phyloP scores from a whole-genome alignment of 2,113 vertebrate genomes.

The Gnathonemus longibarbis region DNA sequence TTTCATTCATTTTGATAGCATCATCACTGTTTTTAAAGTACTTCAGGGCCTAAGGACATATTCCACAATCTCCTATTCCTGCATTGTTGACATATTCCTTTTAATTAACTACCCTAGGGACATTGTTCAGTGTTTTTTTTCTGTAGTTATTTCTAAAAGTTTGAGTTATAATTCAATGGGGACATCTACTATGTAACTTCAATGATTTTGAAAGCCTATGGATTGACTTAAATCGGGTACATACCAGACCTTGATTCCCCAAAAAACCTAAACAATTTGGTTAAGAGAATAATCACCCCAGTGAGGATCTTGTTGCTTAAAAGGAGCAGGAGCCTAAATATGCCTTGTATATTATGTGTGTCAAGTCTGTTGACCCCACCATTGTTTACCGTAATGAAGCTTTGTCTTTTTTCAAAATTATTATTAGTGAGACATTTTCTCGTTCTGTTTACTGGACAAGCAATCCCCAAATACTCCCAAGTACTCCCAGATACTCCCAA shows the following conservation, averaged over 20 bases:
- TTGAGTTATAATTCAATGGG: neutral
- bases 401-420: slow-evolving; percentile 56
- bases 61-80: neutral
- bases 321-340: slow-evolving; percentile 35
- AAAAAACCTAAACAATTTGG: neutral
- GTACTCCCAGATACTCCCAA: neutral
- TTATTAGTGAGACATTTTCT: slow-evolving; percentile 62
- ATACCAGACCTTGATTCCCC: neutral
- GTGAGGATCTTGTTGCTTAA: slow-evolving; percentile 19
- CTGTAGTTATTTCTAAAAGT: neutral
- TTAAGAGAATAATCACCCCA: neutral
- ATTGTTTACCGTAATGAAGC: slow-evolving; percentile 58
- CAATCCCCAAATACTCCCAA: neutral
- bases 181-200: neutral
- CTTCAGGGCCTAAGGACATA: neutral
- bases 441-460: slow-evolving; percentile 39
- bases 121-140: neutral
- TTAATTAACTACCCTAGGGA: slow-evolving; percentile 13
- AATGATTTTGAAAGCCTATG: neutral
- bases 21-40: neutral
- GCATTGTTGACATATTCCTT: slow-evolving; percentile 3
- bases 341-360: slow-evolving; percentile 36
- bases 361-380: slow-evolving; percentile 28
- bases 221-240: neutral
- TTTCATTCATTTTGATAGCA: neutral